These are phyloP conservation scores for Lamellibrachia satsuma DNA, from an alignment of 2,888 invertebrate genomes.

Conservation along the genomic window DNA sequence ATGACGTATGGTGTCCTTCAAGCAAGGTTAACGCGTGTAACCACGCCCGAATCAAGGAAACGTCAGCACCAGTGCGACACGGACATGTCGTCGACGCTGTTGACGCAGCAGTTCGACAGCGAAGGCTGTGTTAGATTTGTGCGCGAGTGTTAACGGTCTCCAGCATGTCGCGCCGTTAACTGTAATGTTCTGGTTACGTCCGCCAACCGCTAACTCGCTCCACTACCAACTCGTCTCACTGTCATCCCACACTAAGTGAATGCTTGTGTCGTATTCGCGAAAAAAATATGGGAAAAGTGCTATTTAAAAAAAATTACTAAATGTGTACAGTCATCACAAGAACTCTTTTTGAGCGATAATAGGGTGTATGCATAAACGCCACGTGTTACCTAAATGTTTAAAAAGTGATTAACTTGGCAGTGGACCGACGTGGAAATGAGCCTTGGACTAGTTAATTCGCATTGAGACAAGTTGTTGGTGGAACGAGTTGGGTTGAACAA, in stretches of 20 bases:
- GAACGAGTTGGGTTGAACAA: background rate
- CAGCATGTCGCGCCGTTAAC: background rate
- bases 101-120: background rate
- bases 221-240: background rate
- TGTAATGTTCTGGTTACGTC: background rate
- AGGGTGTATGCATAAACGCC: too few species aligned
- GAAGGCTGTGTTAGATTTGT: background rate
- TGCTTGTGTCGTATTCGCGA: too few species aligned
- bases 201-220: background rate
- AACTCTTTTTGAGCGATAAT: background rate
- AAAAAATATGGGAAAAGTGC: too few species aligned
- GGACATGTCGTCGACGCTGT: background rate
- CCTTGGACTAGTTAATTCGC: background rate
- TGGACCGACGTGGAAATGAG: background rate
- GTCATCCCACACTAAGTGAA: background rate
- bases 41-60: background rate
- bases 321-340: background rate
- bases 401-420: background rate
- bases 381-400: background rate
- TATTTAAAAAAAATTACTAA: too few species aligned
- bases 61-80: background rate
- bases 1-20: background rate
- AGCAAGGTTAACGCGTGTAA: background rate
- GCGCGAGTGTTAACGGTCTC: background rate
- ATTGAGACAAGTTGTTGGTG: background rate